Percentiles rank a stretch among this genome's conserved stretches.
Conservation (phyloP, 2,113 vertebrate species). For the Corythaixoides concolor region DNA sequence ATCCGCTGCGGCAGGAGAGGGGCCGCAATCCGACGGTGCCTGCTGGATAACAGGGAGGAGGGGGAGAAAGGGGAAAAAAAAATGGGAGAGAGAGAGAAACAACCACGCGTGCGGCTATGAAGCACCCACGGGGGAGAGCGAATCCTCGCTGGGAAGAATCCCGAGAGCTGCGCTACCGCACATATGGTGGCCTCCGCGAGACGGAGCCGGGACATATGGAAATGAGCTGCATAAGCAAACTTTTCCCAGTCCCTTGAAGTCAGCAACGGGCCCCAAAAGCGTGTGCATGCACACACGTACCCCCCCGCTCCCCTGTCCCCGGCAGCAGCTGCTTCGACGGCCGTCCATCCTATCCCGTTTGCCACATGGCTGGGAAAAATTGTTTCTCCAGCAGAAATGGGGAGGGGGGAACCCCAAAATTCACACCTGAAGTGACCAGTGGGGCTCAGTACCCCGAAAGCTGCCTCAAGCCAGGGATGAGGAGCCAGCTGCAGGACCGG, state of each 20-base stretch:
- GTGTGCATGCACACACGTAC: not conserved
- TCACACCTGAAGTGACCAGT: fast-evolving
- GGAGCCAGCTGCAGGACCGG: not conserved
- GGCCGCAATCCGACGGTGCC: fast-evolving
- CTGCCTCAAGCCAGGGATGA: fast-evolving
- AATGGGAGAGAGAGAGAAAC: not conserved
- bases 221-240: slow-evolving; percentile 13
- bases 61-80: fast-evolving
- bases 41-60: not conserved
- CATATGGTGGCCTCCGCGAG: slow-evolving; percentile 6
- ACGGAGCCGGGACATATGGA: slow-evolving; percentile 12
- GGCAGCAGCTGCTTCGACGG: not conserved
- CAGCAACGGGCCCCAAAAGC: not conserved
- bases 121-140: not conserved
- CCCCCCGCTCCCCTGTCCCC: not conserved
- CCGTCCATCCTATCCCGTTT: not conserved
- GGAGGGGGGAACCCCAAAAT: not conserved
- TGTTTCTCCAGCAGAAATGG: not conserved
- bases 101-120: fast-evolving
- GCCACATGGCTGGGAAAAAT: fast-evolving
- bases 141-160: not conserved
- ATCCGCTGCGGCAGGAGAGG: fast-evolving
- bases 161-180: not conserved
- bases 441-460: not conserved
- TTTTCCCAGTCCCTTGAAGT: not conserved